These are phyloP conservation scores for Gymnorhina tibicen DNA, from an alignment of 2,113 vertebrate genomes.

Conservation along the genomic window DNA sequence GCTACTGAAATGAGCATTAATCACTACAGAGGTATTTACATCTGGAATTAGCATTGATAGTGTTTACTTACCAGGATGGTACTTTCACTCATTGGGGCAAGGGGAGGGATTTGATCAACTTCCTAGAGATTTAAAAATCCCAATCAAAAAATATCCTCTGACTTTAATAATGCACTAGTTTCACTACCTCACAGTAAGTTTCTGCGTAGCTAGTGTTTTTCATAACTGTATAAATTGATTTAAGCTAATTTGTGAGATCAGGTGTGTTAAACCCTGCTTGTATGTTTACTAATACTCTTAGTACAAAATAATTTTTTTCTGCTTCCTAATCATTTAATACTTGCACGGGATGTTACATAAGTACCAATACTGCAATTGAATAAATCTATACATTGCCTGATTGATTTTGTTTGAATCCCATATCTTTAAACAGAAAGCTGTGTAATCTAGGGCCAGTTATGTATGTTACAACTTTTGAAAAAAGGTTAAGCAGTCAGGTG, in stretches of 20 bases:
- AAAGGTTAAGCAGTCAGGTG: neutral
- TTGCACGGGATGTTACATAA: neutral
- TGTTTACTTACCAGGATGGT: neutral
- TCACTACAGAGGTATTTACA: neutral
- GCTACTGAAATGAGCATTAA: neutral
- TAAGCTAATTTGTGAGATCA: neutral
- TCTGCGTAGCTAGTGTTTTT: neutral
- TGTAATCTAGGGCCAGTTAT: neutral
- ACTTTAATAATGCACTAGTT: neutral
- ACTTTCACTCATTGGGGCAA: neutral
- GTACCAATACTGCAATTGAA: neutral
- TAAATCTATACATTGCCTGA: neutral
- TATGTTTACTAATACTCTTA: neutral
- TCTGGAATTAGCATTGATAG: neutral
- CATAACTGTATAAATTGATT: neutral
- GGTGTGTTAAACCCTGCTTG: neutral
- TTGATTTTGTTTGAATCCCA: neutral
- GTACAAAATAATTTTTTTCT: neutral
- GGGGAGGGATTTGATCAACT: neutral
- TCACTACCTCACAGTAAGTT: neutral
- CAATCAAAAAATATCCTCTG: neutral
- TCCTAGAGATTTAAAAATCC: neutral
- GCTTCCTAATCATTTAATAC: neutral
- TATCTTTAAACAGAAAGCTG: neutral
- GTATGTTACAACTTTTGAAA: neutral